phyloP scores from a whole-genome alignment of 1,140 invertebrate genomes.

The Drosophila malerkotliana region DNA sequence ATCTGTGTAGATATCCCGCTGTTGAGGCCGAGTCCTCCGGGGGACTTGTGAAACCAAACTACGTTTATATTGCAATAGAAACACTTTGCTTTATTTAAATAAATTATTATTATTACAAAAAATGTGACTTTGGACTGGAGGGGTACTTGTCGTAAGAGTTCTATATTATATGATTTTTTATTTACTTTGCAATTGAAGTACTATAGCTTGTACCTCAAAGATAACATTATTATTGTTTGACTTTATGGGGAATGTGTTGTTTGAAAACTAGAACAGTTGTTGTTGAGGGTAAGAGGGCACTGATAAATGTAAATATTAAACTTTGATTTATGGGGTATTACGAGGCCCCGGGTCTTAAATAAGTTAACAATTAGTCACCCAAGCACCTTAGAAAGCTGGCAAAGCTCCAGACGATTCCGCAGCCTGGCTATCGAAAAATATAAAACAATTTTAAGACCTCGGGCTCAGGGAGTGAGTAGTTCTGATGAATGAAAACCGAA shows the following conservation, averaged over 20 bases:
- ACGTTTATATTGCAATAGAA: slow-evolving; percentile 66
- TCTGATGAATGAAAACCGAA: slow-evolving; percentile 44
- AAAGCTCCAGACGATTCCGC: slow-evolving; percentile 3
- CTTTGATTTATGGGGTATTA: slow-evolving; percentile 8
- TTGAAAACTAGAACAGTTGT: slow-evolving; percentile 15
- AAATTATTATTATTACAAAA: slow-evolving; percentile 67
- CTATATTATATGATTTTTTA: background rate
- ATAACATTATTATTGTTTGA: slow-evolving; percentile 27
- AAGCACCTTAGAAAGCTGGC: background rate
- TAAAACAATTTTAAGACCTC: slow-evolving; percentile 19
- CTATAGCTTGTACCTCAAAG: slow-evolving; percentile 29
- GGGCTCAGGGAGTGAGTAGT: slow-evolving; percentile 9
- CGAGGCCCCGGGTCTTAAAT: slow-evolving; percentile 1
- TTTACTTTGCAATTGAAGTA: slow-evolving; percentile 9
- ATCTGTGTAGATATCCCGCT: slow-evolving; percentile 19
- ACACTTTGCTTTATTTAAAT: slow-evolving; percentile 79
- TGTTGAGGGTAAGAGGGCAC: background rate
- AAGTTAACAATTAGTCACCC: slow-evolving; percentile 17
- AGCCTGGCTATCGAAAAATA: background rate
- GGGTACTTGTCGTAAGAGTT: background rate
- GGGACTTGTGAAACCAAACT: slow-evolving; percentile 67
- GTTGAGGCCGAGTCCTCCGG: slow-evolving; percentile 49
- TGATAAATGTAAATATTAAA: background rate
- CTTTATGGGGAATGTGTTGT: slow-evolving; percentile 6
- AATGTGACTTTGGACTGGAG: slow-evolving; percentile 9